phyloP scores from a whole-genome alignment of 2,888 invertebrate species.

The Alloplasta piceator region DNA sequence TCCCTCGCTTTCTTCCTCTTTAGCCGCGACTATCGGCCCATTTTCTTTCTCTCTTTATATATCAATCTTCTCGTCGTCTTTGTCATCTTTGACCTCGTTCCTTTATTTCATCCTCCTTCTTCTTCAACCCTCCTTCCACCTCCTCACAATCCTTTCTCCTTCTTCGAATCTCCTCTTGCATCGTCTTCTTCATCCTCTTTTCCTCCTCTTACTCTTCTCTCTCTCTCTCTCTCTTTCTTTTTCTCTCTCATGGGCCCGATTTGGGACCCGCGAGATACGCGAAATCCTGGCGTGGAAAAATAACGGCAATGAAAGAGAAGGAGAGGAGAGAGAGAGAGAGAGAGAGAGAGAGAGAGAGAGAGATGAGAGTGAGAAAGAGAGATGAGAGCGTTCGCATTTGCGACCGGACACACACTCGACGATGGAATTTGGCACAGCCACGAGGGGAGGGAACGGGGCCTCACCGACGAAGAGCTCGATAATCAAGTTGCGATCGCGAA shows the following conservation, averaged over 20 bases:
- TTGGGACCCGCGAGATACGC: constrained; percentile 33
- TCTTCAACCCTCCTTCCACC: background rate
- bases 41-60: background rate
- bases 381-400: background rate
- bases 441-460: constrained; percentile 46
- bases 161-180: background rate
- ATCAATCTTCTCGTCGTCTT: background rate
- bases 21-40: background rate
- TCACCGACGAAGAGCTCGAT: constrained; percentile 40
- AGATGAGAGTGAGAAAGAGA: constrained; percentile 24
- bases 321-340: constrained; percentile 16
- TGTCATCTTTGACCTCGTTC: background rate
- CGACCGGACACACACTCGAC: constrained; percentile 54
- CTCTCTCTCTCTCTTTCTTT: background rate
- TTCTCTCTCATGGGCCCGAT: constrained; percentile 28
- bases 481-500: constrained; percentile 54
- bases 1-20: constrained; percentile 2
- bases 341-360: constrained; percentile 26
- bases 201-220: background rate
- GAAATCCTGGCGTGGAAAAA: constrained; percentile 54
- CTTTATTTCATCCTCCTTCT: background rate
- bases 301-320: constrained; percentile 49
- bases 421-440: constrained; percentile 62
- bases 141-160: background rate
- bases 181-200: background rate